phyloP scores from a whole-genome alignment of 2,113 vertebrate species.

The Microcebus griseorufus region DNA sequence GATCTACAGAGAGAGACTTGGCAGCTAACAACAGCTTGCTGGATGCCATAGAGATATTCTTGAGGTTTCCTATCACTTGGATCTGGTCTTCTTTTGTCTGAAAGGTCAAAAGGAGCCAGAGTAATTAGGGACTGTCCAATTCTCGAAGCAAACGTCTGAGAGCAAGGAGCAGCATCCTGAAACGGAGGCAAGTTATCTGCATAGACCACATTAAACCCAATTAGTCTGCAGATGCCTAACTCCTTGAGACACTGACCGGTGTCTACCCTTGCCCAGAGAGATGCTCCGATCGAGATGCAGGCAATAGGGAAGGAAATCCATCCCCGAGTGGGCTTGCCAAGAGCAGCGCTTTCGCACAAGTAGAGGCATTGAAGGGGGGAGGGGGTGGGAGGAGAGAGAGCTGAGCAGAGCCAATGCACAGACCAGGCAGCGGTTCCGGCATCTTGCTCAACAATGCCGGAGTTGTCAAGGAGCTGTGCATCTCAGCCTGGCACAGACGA shows the following conservation, averaged over 20 bases:
- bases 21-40: conserved; percentile 98
- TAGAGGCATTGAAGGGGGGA: neutral
- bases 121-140: neutral
- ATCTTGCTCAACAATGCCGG: conserved; percentile 81
- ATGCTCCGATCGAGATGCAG: conserved; percentile 53
- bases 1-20: conserved; percentile 98
- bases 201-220: neutral
- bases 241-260: neutral
- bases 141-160: neutral
- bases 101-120: conserved; percentile 61
- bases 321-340: conserved; percentile 55
- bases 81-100: conserved; percentile 99
- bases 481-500: conserved; percentile 83
- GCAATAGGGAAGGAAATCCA: conserved; percentile 20
- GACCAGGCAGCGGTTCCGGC: conserved; percentile 47
- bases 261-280: conserved; percentile 42
- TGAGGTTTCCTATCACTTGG: conserved; percentile 98
- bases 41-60: conserved; percentile 99
- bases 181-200: neutral
- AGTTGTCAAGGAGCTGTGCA: conserved; percentile 62
- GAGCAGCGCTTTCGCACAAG: conserved; percentile 47
- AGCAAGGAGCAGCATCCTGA: neutral
- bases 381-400: neutral
- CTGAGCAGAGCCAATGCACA: neutral
- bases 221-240: neutral